Percentiles rank a stretch among this genome's conserved stretches.
Conservation (phyloP, 1,140 invertebrate genomes). For the Brevipalpus yothersi region DNA sequence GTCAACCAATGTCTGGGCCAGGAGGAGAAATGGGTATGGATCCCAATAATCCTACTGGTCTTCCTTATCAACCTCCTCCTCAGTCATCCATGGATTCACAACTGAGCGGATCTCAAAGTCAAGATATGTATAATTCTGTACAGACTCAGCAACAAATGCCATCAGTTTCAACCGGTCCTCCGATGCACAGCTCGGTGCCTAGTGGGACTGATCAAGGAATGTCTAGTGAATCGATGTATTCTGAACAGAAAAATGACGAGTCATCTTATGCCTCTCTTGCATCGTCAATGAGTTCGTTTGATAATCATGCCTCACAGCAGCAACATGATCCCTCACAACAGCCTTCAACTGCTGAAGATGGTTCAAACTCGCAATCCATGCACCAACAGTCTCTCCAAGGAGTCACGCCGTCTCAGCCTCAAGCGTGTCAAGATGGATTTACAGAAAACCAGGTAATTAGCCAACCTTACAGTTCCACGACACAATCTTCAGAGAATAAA, state of each 20-base stretch:
- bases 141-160: neutral
- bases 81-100: neutral
- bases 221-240: too few species aligned
- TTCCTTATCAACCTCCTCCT: neutral
- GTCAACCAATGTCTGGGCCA: neutral
- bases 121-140: neutral
- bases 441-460: neutral
- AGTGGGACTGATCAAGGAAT: too few species aligned
- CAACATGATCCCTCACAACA: neutral
- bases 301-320: neutral
- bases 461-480: neutral
- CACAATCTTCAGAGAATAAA: neutral
- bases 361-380: too few species aligned
- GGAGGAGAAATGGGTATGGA: neutral
- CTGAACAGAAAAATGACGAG: too few species aligned
- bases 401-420: neutral
- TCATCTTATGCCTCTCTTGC: neutral
- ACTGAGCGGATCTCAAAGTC: neutral
- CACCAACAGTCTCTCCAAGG: neutral
- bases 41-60: neutral
- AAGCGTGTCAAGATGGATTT: neutral
- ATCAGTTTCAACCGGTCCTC: neutral
- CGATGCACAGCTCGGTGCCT: neutral
- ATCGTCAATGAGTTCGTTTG: neutral
- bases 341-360: too few species aligned